phyloP scores from a whole-genome alignment of 2,797 vertebrate genomes.

The Onychomys leucogaster region DNA sequence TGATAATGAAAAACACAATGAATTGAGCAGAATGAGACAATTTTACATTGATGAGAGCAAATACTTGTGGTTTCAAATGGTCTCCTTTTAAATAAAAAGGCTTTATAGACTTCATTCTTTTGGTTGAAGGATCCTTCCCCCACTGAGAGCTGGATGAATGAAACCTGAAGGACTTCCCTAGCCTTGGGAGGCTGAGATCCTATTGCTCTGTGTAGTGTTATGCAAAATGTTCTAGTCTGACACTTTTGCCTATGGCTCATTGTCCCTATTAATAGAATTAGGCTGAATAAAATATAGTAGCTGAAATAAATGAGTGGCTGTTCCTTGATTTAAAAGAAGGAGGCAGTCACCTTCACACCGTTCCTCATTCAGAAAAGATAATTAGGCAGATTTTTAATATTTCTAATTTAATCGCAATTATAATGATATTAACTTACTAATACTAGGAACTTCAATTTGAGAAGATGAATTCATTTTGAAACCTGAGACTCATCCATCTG shows the following conservation, averaged over 20 bases:
- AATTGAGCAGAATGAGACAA: not conserved
- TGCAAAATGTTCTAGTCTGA: not conserved
- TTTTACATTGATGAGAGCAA: not conserved
- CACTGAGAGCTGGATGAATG: not conserved
- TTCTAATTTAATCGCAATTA: slow-evolving; percentile 55
- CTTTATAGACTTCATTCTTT: not conserved
- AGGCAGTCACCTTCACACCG: not conserved
- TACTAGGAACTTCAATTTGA: not conserved
- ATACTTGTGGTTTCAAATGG: not conserved
- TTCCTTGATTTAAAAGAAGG: not conserved
- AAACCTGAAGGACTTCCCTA: not conserved
- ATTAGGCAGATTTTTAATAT: slow-evolving; percentile 31
- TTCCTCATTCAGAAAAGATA: slow-evolving; percentile 22
- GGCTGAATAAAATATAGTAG: slow-evolving; percentile 15
- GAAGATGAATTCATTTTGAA: slow-evolving; percentile 59
- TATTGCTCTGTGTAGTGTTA: rapidly evolving
- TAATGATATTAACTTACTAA: slow-evolving; percentile 18
- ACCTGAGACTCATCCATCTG: not conserved
- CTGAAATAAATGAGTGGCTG: slow-evolving; percentile 39
- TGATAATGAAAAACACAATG: not conserved
- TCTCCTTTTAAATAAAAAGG: not conserved
- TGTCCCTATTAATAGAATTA: not conserved
- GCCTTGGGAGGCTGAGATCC: not conserved
- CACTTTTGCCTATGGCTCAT: not conserved
- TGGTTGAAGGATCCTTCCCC: not conserved